phyloP scores from a whole-genome alignment of 2,797 vertebrate genomes.

The Tadarida brasiliensis region DNA sequence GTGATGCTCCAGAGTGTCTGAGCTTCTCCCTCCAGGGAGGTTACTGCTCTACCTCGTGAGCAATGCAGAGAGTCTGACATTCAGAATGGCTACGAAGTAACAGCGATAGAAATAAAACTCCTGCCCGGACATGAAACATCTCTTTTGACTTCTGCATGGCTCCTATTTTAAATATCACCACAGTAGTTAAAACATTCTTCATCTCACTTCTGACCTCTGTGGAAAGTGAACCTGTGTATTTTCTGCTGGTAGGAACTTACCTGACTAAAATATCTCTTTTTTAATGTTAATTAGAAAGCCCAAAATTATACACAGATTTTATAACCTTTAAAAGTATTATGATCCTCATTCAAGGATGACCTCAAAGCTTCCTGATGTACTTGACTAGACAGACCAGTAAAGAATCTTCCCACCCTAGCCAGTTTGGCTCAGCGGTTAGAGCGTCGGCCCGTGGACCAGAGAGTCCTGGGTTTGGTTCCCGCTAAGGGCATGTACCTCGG shows the following conservation, averaged over 20 bases:
- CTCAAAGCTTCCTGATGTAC: neutral
- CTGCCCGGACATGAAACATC: neutral
- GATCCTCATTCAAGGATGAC: neutral
- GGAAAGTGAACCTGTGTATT: slow-evolving; percentile 29
- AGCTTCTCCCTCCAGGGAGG: neutral
- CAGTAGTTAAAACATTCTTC: neutral
- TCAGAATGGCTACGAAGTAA: slow-evolving; percentile 15
- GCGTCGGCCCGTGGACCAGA: no score
- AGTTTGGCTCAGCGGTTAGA: no score
- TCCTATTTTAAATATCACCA: slow-evolving; percentile 38
- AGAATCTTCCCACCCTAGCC: neutral
- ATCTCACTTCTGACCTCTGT: neutral
- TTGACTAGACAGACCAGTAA: neutral
- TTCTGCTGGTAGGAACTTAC: neutral
- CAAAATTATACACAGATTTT: slow-evolving; percentile 26
- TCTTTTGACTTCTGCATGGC: neutral
- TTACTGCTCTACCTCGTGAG: neutral
- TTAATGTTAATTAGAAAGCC: neutral
- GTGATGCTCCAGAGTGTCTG: neutral
- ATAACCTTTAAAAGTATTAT: slow-evolving; percentile 49
- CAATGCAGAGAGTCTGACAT: neutral
- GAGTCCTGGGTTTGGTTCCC: no score
- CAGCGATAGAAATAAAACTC: neutral
- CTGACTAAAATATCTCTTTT: neutral
- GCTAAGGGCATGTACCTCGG: no score